Evolutionary conservation across 2,797 vertebrate genomes (phyloP).

Genomic region (Balearica regulorum): DNA sequence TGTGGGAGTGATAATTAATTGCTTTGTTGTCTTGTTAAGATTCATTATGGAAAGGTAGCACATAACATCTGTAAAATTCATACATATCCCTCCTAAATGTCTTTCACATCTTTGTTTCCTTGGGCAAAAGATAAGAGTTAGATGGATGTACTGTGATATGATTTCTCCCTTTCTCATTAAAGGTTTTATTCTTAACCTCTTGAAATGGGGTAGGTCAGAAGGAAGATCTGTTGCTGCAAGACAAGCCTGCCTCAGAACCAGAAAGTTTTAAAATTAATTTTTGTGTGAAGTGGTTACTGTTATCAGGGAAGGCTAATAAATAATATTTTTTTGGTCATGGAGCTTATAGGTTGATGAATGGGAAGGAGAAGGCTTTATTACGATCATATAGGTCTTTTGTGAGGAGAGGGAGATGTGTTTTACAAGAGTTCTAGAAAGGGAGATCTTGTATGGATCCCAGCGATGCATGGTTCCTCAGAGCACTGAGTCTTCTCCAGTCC

Average conservation of each 20-base stretch:
- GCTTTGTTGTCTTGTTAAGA: neutral
- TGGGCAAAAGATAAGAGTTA: neutral
- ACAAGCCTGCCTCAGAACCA: neutral
- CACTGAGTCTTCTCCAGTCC: neutral
- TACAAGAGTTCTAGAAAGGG: neutral
- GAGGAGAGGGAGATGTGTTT: neutral
- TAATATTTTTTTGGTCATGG: neutral
- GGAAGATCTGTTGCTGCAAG: neutral
- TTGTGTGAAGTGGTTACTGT: neutral
- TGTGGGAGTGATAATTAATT: neutral
- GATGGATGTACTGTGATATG: neutral
- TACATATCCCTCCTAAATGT: neutral
- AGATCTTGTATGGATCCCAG: neutral
- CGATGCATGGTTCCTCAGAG: neutral
- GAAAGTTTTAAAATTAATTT: neutral
- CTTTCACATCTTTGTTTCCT: neutral
- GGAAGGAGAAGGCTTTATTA: neutral
- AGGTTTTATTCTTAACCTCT: neutral
- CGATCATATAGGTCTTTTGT: neutral
- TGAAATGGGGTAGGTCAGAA: neutral
- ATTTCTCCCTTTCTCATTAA: neutral
- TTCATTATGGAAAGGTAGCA: neutral
- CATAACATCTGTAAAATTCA: neutral
- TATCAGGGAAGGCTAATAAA: neutral
- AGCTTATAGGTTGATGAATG: neutral